Conservation (phyloP, 2,113 vertebrate genomes). For the Chascanopsetta lugubris region DNA sequence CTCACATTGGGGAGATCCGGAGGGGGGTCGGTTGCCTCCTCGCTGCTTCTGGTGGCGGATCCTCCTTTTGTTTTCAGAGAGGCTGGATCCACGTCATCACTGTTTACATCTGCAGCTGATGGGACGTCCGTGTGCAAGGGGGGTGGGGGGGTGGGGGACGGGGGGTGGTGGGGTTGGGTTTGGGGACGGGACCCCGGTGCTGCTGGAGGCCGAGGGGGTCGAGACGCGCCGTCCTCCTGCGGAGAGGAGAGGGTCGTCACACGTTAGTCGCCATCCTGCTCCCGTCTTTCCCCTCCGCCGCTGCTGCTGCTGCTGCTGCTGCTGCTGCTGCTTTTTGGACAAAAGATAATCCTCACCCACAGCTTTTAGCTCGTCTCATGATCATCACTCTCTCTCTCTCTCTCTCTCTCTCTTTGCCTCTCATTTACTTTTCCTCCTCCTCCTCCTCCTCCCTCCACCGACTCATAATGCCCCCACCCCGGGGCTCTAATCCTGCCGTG, state of each 20-base stretch:
- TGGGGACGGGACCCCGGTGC: not conserved
- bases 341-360: conserved; percentile 40
- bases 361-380: conserved; percentile 34
- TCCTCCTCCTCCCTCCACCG: conserved; percentile 19
- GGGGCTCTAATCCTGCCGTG: conserved; percentile 70
- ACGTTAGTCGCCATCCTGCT: conserved; percentile 23
- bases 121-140: conserved; percentile 2
- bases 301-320: conserved; percentile 9
- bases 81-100: conserved; percentile 15
- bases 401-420: not conserved
- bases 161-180: no score
- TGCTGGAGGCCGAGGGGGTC: conserved; percentile 15
- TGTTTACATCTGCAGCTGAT: conserved; percentile 56
- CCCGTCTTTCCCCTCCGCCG: conserved; percentile 19
- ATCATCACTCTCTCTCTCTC: conserved; percentile 25
- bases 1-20: conserved; percentile 34
- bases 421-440: conserved; percentile 22
- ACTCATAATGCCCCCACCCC: conserved; percentile 45
- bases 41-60: conserved; percentile 7
- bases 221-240: not conserved
- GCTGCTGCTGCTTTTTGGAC: conserved; percentile 38
- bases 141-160: conserved; percentile 7
- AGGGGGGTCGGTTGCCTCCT: not conserved
- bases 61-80: conserved; percentile 22
- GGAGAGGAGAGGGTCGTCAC: conserved; percentile 7